Evolutionary conservation across 1,140 invertebrate species (phyloP), one percentile per base, ranked within the genome.

Genomic region (Pseudomyrmex dendroicus): DNA sequence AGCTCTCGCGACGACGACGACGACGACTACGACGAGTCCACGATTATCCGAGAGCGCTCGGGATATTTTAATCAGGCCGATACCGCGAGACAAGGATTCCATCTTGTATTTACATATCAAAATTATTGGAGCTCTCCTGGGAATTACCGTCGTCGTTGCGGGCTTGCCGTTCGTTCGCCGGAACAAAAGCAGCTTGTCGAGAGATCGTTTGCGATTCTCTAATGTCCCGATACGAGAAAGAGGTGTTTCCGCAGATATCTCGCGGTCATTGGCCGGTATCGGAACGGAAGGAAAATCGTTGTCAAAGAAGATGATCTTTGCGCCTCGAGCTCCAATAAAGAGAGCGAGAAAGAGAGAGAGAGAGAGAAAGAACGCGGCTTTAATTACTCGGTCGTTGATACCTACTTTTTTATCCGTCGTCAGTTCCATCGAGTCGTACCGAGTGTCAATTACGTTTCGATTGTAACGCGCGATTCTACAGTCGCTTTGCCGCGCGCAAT

Each of bases 91-190:
- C 87, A 86, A 74, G 63, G 84, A 89, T 85, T 83, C 66, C 73
- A 73, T 57, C 72, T 82, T 84, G 84, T 89, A 90, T 91, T 91
- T 91, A 89, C 90, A 90, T 91, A 90, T 89, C 84, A 88, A 86
- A 91, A 90, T 90, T 91, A 89, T 91, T 86, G 88, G 62, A 86
- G 52, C 72, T 77, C 80, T 89, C 74, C 35, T 25, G 22, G 84
- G 76, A 84, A 89, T 89, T 89, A 89, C 73, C 84, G 67, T 67
- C 35, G 35, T 35, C 35, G 35, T 61, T 74, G 52, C 54, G 80
- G 63, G 25, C 35, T 83, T 77, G 72, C 73, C 68, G 78, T 82
- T 35, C 35, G 64, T 20, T 9, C 54, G 72, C 12, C 54, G 72
- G 76, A 66, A 89, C 64, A 88, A 82, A 89, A 73, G 59, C 67